Evolutionary conservation across 2,888 invertebrate genomes (phyloP).

Genomic region (Lordiphosa fenestrarum): DNA sequence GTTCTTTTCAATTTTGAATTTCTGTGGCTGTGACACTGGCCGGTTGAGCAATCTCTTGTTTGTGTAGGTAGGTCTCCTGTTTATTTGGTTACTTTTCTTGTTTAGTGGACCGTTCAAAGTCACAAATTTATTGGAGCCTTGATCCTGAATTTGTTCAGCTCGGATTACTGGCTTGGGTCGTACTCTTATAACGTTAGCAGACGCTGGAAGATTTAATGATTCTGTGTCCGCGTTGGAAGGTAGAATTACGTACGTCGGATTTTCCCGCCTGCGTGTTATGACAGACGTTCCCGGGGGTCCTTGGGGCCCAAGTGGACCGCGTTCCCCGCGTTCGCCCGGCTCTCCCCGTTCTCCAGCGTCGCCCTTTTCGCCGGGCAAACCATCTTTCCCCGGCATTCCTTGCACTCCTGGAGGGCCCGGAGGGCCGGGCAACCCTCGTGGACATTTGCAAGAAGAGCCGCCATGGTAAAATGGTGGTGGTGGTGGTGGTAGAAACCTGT

Average conservation of each 20-base stretch:
- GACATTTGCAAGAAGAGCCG: constrained; percentile 14
- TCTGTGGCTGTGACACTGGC: no score
- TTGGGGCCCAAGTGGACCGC: constrained; percentile 27
- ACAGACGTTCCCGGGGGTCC: constrained; percentile 1
- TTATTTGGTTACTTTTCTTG: no score
- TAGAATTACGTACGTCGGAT: constrained; percentile 16
- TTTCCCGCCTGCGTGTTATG: neutral
- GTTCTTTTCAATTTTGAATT: no score
- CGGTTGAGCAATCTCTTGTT: no score
- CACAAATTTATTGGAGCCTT: no score
- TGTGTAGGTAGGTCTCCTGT: no score
- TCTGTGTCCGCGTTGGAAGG: constrained; percentile 4
- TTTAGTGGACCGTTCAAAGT: no score
- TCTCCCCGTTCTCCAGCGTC: constrained; percentile 2
- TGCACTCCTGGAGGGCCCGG: constrained; percentile 25
- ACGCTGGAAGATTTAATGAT: no score
- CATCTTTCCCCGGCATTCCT: constrained; percentile 16
- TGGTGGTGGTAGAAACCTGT: constrained; percentile 6
- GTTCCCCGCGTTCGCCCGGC: constrained; percentile 3
- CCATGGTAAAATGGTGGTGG: constrained; percentile 9
- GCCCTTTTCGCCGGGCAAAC: constrained; percentile 4
- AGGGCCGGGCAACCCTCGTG: constrained; percentile 15
- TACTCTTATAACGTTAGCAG: no score
- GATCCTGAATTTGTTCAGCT: no score
- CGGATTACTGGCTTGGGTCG: no score